Evolutionary conservation across 2,113 vertebrate species (phyloP), one percentile per base, ranked within the genome.

Genomic region (Pitta sordida): DNA sequence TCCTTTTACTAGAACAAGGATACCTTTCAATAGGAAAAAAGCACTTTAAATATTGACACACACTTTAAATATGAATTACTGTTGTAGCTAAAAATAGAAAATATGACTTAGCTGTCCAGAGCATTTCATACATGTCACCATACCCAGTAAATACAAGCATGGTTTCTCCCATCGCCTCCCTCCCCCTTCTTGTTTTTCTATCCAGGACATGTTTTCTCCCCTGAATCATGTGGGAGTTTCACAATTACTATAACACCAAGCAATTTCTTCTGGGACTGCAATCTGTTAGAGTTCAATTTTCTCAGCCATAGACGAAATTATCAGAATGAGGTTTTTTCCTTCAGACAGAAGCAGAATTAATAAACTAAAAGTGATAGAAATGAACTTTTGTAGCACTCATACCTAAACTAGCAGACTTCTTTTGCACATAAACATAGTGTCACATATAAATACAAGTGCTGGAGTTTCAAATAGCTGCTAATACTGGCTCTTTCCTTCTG

Each of bases 261-360:
- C 97, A 97, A 97, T 98, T 98, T 98, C 97, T 98, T 97, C 86
- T 96, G 95, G 94, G 96, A 97, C 86, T 96, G 96, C 95, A 98
- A 97, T 98, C 97, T 98, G 96, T 97, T 97, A 96, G 96, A 97
- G 97, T 98, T 98, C 97, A 97, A 97, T 98, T 98, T 98, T 96
- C 97, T 96, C 95, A 97, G 93, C 95, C 90, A 92, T 90, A 96
- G 96, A 98, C 94, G 96, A 97, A 98, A 97, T 95, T 94, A 97
- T 97, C 95, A 97, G 97, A 98, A 97, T 97, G 96, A 97, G 97
- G n/a, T 98, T 97, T 97, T 96, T 97, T 98, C 97, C 96, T 97
- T 96, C 74, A 97, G 96, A 97, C 97, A 92, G 94, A 97, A 98
- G 95, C 76, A 88, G 91, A 96, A 96, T 97, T 96, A 97, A 97